Conservation (phyloP, 2,797 vertebrate species). For the Podarcis lilfordi region DNA sequence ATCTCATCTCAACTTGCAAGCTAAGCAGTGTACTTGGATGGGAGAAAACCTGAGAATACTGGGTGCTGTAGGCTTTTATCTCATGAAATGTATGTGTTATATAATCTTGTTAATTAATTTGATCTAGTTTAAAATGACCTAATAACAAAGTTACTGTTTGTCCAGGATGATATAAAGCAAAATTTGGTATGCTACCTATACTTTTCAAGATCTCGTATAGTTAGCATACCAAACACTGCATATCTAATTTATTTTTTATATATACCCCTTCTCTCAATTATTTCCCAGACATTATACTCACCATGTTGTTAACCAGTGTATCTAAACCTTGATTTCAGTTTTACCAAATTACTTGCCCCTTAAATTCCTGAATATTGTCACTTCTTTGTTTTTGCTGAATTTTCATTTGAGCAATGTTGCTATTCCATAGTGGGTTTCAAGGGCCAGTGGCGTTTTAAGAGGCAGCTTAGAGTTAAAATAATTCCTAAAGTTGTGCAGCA, state of each 20-base stretch:
- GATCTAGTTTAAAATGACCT: not conserved
- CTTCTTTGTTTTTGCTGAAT: constrained; percentile 43
- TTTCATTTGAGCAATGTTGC: constrained; percentile 35
- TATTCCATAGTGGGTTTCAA: constrained; percentile 63
- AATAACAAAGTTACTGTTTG: not conserved
- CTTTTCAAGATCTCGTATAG: not conserved
- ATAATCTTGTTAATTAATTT: not conserved
- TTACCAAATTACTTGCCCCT: not conserved
- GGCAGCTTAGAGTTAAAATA: constrained; percentile 63
- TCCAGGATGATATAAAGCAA: not conserved
- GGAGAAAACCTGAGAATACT: no score
- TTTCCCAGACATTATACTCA: not conserved
- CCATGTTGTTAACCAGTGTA: not conserved
- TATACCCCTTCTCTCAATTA: no score
- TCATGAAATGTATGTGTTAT: no score
- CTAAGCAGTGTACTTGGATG: no score
- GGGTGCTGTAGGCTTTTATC: no score
- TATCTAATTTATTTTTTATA: not conserved
- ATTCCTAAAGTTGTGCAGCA: constrained; percentile 43
- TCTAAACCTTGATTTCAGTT: not conserved
- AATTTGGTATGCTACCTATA: not conserved
- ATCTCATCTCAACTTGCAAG: no score
- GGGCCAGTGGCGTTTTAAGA: constrained; percentile 55
- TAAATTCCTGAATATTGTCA: constrained; percentile 3
- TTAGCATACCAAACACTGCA: not conserved